phyloP scores from a whole-genome alignment of 2,113 vertebrate genomes.

The Greenwoodochromis staneri region DNA sequence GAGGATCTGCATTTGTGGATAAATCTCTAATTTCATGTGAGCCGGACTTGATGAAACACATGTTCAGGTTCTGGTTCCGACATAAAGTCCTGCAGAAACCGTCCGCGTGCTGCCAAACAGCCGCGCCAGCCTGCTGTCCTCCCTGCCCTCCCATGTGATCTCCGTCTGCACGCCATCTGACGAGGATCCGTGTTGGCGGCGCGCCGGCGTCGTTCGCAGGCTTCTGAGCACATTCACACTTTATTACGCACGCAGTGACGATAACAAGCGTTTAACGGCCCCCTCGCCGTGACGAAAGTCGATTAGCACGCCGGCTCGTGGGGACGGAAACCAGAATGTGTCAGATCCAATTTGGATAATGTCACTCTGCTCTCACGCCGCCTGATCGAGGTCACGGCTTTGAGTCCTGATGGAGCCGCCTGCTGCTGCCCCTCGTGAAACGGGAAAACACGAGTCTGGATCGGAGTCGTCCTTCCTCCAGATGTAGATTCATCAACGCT shows the following conservation, averaged over 20 bases:
- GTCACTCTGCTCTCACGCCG: neutral
- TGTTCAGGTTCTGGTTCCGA: neutral
- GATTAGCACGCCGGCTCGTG: neutral
- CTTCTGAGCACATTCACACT: neutral
- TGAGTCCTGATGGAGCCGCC: neutral
- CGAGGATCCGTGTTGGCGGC: neutral
- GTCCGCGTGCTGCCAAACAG: neutral
- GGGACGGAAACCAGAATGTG: neutral
- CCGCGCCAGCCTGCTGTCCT: neutral
- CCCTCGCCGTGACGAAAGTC: neutral
- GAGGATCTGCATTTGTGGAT: neutral
- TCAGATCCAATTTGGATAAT: neutral
- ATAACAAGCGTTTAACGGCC: neutral
- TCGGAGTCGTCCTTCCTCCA: neutral
- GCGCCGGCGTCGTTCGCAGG: fast-evolving
- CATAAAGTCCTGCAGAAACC: neutral
- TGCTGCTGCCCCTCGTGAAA: neutral
- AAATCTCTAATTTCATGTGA: neutral
- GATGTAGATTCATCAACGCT: neutral
- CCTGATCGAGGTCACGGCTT: neutral
- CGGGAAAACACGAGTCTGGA: neutral
- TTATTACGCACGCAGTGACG: neutral
- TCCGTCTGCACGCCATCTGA: neutral
- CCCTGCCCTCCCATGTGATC: neutral
- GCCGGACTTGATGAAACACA: neutral